phyloP scores from a whole-genome alignment of 2,797 vertebrate species.

The Centropyge bicolor region DNA sequence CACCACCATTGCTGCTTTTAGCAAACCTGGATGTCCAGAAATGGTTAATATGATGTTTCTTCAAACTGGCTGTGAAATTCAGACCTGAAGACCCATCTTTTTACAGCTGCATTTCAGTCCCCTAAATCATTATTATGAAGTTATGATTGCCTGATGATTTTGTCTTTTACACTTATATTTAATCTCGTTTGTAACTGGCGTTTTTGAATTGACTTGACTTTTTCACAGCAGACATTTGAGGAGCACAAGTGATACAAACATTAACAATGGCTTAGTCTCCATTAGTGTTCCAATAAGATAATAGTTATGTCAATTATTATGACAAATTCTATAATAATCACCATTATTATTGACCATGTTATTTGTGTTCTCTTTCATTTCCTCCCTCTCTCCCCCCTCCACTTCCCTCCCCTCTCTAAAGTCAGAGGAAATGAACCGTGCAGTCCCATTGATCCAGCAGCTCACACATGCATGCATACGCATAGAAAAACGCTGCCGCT shows the following conservation, averaged over 20 bases:
- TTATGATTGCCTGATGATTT: not conserved
- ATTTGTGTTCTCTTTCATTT: slow-evolving; percentile 18
- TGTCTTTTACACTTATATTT: too few species aligned
- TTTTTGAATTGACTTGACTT: not conserved
- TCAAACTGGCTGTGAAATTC: not conserved
- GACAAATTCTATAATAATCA: not conserved
- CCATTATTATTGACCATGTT: slow-evolving; percentile 14
- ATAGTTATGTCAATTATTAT: not conserved
- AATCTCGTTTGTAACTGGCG: not conserved
- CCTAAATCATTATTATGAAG: not conserved
- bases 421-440: slow-evolving; percentile 60
- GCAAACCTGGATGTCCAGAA: not conserved
- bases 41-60: not conserved
- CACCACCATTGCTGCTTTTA: not conserved
- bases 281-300: not conserved
- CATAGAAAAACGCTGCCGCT: slow-evolving; percentile 21
- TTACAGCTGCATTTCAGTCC: not conserved
- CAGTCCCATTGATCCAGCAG: slow-evolving; percentile 54
- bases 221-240: not conserved
- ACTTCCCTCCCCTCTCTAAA: slow-evolving; percentile 23
- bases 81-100: not conserved
- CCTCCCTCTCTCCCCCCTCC: not conserved
- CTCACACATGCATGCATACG: slow-evolving; percentile 40
- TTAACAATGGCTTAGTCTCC: too few species aligned
- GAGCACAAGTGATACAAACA: not conserved